Base-by-base conservation (phyloP, 1,140 invertebrate genomes). In the Drosophila lini region DNA sequence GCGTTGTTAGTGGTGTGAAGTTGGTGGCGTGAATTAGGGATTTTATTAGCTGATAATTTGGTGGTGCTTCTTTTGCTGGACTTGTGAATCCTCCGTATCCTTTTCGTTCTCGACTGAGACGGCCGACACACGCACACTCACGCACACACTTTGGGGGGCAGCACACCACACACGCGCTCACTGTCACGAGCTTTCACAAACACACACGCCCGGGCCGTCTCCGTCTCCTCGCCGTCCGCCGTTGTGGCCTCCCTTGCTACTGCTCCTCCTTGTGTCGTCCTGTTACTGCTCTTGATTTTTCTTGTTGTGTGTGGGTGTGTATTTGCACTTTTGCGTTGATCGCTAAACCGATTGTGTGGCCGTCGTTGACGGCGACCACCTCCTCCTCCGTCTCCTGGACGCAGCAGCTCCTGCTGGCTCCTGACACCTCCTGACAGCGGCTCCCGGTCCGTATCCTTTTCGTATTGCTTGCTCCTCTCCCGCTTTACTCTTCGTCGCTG, bases 131-230 rank as follows among this genome's bases (percentile, higher is more conserved):
- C 78, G 77, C 78, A 85, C 80, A 70, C 74, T 62, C 79, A 40
- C 45, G 32, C 32, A 52, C 58, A 58, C 38, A 22, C 16, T 53
- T 36, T 22, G 50, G 34, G 60, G 32, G 50, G 32, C 50, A 53
- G 52, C 60, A 62, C 60, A 41, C 61, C 61, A 68, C 67, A 70
- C 56, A 73, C 70, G 50, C 32, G 38, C 56, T 34, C 55, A 40
- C 34, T 57, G 16, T 47, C 48, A 64, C 52, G 64, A 55, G 48
- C 60, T 47, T 47, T 47, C 53, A 61, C 41, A 65, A 65, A 70
- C 78, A 80, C 84, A 88, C 84, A 89, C 77, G 80, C 77, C 74
- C 71, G 71, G 83, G 83, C 83, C 82, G 79, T 80, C 83, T 89
- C 84, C 84, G 75, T 74, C 65, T 69, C 69, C 75, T 61, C 52